phyloP scores from a whole-genome alignment of 2,797 vertebrate species.

The Psittacula echo region DNA sequence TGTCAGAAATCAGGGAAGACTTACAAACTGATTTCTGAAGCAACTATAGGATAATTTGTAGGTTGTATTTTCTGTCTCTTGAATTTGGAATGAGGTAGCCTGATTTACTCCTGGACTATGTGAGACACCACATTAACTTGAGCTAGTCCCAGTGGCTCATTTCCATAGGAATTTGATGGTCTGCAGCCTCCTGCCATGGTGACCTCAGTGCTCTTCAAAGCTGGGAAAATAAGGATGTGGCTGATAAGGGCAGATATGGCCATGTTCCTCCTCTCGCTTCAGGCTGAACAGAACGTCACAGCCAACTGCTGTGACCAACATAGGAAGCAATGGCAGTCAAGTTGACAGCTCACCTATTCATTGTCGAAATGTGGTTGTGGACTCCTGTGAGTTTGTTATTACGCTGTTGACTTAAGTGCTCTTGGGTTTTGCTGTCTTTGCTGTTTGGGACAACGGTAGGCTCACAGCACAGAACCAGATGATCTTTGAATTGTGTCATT shows the following conservation, averaged over 20 bases:
- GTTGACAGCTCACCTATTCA: background rate
- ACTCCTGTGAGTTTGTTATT: background rate
- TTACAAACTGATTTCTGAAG: background rate
- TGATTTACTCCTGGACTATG: background rate
- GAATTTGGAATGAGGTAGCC: background rate
- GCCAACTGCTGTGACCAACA: background rate
- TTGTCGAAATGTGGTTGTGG: background rate
- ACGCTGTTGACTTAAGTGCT: accelerated
- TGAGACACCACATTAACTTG: accelerated
- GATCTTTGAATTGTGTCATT: background rate
- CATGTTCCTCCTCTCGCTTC: accelerated
- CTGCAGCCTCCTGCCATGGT: background rate
- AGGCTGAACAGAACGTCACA: background rate
- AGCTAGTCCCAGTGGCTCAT: background rate
- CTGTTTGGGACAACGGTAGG: background rate
- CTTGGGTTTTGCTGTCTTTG: background rate
- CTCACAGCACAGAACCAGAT: background rate
- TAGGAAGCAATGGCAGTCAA: background rate
- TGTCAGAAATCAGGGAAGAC: background rate
- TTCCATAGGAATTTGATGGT: background rate
- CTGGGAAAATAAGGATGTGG: background rate
- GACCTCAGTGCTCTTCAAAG: background rate
- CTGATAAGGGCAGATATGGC: background rate
- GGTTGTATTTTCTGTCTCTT: background rate
- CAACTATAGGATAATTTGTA: accelerated